Evolutionary conservation across 92 coral and sea anemone genomes (phyloP), one percentile per base, ranked within the genome.

Genomic region (Phenganax subtilis): DNA sequence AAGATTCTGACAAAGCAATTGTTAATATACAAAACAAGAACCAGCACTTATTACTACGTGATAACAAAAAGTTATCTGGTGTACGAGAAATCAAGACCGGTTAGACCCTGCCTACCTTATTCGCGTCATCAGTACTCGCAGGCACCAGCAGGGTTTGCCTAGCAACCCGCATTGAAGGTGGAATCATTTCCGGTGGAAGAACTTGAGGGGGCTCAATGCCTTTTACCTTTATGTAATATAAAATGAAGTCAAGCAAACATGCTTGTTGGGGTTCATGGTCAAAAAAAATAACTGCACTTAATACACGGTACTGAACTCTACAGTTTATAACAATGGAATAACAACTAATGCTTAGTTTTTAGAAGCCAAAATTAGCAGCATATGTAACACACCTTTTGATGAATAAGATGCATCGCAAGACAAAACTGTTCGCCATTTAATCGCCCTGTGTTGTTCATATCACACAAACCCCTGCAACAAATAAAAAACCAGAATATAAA

Each of bases 111-210:
- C 70, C 55, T 60, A 91, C 98, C 93, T 88, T 88, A 28, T 67
- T 81, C 12, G 80, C 89, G 47, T 93, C 98, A 25, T 85, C 73
- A 17, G 89, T n/a, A 25, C 81, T 69, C 11, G 87, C 76, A 14
- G 89, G 76, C 17, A 85, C 86, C 28, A 77, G 57, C 10, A 87
- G 63, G 37, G 86, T 30, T 44, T 81, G 75, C 61, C 87, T 71
- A 76, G 81, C 70, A 27, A 60, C 88, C 75, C 99, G 84, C 96
- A 96, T 86, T 10, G 97, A 89, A 30, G 99, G 99, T 14, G 99
- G 99, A 10, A 96, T 87, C 99, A 96, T 96, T 57, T 96, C 99
- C 15, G 99, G 88, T 30, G 93, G 88, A 60, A 96, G 88, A 2
- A 89, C 76, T 66, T 88, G 89, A 16, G 97, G 97, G 25, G 93